Evolutionary conservation across 2,888 invertebrate genomes (phyloP), one percentile per base, ranked within the genome.

Genomic region (Seladonia tumulorum): DNA sequence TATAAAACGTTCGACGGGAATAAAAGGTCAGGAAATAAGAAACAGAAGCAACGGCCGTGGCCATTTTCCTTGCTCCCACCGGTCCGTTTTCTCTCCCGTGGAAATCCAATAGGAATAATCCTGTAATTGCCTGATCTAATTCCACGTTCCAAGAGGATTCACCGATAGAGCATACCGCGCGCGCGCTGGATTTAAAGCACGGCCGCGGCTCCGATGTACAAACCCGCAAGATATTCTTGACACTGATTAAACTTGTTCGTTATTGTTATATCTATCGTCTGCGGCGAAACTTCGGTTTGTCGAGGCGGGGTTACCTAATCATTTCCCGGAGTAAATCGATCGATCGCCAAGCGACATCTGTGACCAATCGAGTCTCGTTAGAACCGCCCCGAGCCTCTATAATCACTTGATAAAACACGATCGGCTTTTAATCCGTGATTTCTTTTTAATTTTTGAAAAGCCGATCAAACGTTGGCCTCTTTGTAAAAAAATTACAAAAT

Each of bases 121-220:
- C 83, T 87, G 87, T 91, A 91, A 91, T 91, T 91, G 91, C 87
- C 83, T 89, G 82, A 85, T 87, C 87, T 87, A 85, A 87, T 83
- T 87, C 88, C 79, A 81, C 39, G 72, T 85, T 85, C 83, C 79
- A 80, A 53, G 35, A 74, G 80, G 49, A 80, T 79, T 84, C 82
- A 88, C 82, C 79, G 83, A 86, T 89, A 77, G 78, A 7, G 79
- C 84, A 87, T 84, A 63, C 29, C 63, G 29, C 82, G 85, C 79
- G 85, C 79, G 60, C 83, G 76, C 73, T 42, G 83, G 83, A 82
- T 88, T 87, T 83, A 81, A 83, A 82, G 83, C 87, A 85, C 81
- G 77, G 29, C 49, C 74, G 45, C 22, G 10, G 42, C 66, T 12
- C 45, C 74, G 79, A 66, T 42, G 72, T 70, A 68, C 79, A 80